Base-by-base conservation (phyloP, 2,888 invertebrate genomes). In the Sialis fuliginosa region DNA sequence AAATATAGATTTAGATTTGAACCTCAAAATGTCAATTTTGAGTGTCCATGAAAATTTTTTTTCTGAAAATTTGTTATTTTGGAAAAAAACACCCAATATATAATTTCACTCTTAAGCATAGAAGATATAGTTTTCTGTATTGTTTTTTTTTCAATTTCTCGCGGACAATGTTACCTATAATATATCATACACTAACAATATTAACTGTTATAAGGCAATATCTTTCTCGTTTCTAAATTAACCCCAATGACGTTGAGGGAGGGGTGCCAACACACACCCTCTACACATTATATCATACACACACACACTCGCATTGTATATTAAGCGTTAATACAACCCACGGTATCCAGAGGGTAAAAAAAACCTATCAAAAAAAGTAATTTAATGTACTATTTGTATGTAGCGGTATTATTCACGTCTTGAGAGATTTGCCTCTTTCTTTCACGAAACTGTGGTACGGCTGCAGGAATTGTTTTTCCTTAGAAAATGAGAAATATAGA, bases 401-500 rank as follows among this genome's bases (percentile, higher is more conserved):
- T 31, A 45, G 48, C 44, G 44, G 39, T 40, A 40, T 22, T 22
- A 37, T 30, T 13, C 9, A 13, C 8, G 4, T 40, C 13, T 9
- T 10, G 22, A 12, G 10, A 40, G 22, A 40, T 13, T 8, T n/a
- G n/a, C n/a, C n/a, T n/a, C n/a, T n/a, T n/a, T n/a, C n/a, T n/a
- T n/a, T n/a, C n/a, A n/a, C n/a, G 22, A 13, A 34, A 48, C 41
- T 13, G 40, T 45, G 48, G 34, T 33, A 34, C 32, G 31, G 43
- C 10, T 31, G n/a, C 56, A 57, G 57, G 57, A 60, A 59, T 60
- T 59, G 60, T 60, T 60, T 59, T 58, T 55, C 54, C 53, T 53
- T 53, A 56, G 56, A 57, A 59, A 59, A 58, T 57, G 63, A 62
- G 64, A 64, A 64, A 65, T 65, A 63, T 61, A 62, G 62, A 64